phyloP scores from a whole-genome alignment of 2,797 vertebrate species.

The Lithobates pipiens region DNA sequence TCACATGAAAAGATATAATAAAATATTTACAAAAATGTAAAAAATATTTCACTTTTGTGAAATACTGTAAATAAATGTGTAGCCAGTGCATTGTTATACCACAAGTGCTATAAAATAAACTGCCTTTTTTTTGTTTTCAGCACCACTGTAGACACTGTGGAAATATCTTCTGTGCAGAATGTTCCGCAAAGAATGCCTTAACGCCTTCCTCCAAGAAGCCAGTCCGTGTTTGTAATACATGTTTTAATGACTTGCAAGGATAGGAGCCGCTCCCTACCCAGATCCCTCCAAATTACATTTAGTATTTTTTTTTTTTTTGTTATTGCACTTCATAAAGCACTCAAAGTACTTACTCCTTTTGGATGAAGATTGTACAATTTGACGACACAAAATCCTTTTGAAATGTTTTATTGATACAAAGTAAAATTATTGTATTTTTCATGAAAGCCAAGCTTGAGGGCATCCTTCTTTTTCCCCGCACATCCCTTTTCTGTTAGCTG shows the following conservation, averaged over 20 bases:
- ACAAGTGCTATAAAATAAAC: too few species aligned
- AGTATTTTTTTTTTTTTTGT: constrained; percentile 74
- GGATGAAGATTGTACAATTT: constrained; percentile 77
- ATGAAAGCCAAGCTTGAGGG: constrained; percentile 73
- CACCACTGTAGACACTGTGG: constrained; percentile 98
- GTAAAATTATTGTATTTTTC: constrained; percentile 80
- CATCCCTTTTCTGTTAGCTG: constrained; percentile 73
- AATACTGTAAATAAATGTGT: too few species aligned
- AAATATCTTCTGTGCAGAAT: constrained; percentile 97
- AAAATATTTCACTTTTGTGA: too few species aligned
- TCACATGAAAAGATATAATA: too few species aligned
- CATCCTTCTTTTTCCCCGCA: constrained; percentile 68
- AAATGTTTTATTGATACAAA: constrained; percentile 75
- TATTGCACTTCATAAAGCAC: constrained; percentile 84
- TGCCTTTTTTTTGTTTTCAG: constrained; percentile 74
- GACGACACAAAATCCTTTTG: constrained; percentile 76
- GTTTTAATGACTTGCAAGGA: constrained; percentile 94
- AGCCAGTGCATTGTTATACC: too few species aligned
- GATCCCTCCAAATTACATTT: constrained; percentile 67
- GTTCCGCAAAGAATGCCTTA: constrained; percentile 90
- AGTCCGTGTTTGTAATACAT: constrained; percentile 93
- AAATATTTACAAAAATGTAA: too few species aligned
- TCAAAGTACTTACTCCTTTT: constrained; percentile 77
- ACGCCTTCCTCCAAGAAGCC: constrained; percentile 98
- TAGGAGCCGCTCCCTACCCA: constrained; percentile 72